Base-by-base conservation (phyloP, 1,140 invertebrate genomes). In the Drosophila biarmipes region DNA sequence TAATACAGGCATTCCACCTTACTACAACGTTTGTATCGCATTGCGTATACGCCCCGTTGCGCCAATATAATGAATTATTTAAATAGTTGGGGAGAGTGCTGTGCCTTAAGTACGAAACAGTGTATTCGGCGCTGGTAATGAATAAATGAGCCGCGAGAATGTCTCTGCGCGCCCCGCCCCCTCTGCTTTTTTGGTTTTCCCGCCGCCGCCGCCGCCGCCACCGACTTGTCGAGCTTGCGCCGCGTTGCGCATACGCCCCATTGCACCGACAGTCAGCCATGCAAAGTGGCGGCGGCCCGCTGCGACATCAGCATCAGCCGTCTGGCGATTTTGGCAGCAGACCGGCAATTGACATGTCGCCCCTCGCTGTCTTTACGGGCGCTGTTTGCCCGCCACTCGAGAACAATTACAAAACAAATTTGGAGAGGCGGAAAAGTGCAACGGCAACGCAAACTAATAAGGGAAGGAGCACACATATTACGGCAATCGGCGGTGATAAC, bases 401-500 rank as follows among this genome's bases (percentile, higher is more conserved):
- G 48, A 75, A 67, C 62, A 75, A 75, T 75, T 75, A 75, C 72
- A 75, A 67, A 75, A 67, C 73, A 58, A 75, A 75, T 72, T 58
- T 29, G 45, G 29, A 17, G 51, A 17, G 38, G 27, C 34, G 53
- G 17, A 45, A 58, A 62, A 37, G 38, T 67, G 46, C 61, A 53
- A 31, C 21, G 17, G 11, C 21, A 67, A 52, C 37, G 45, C 46
- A 46, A 19, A 45, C 31, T 56, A 43, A 42, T 52, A 68, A 59
- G 24, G 12, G 40, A 27, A 64, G 43, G 43, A 53, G 57, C 31
- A 57, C 49, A 73, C 55, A 73, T 63, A 73, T 62, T 73, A 72
- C 71, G 53, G 49, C 37, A 51, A 73, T 12, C 6, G 68, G 15
- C 31, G 38, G 37, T 49, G 57, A 63, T 62, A 55, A 63, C 38